A percentile compares a stretch with the other conserved stretches of the same genome.
phyloP scores from a whole-genome alignment of 1,140 invertebrate genomes.

The Berghia stephanieae region DNA sequence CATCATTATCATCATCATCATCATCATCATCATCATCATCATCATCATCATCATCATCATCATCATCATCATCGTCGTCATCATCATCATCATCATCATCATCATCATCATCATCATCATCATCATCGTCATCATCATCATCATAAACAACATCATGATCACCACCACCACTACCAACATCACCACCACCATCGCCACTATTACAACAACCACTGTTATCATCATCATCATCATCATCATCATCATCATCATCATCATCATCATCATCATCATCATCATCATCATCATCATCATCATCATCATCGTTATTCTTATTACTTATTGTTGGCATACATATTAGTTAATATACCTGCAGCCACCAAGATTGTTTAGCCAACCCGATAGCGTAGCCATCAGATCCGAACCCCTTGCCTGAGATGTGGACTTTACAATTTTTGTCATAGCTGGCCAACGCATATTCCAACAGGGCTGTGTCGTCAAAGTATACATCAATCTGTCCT shows the following conservation, averaged over 20 bases:
- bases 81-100: conserved; percentile 27
- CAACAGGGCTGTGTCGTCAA: conserved; percentile 52
- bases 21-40: conserved; percentile 20
- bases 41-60: conserved; percentile 23
- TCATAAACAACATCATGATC: too few relatives aligned
- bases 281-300: conserved; percentile 30
- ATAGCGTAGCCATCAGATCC: conserved; percentile 42
- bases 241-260: conserved; percentile 25
- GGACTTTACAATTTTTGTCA: conserved; percentile 49
- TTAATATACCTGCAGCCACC: too few relatives aligned
- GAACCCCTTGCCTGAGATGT: conserved; percentile 42
- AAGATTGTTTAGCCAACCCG: conserved; percentile 36
- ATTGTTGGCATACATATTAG: too few relatives aligned
- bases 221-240: conserved; percentile 26
- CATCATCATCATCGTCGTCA: conserved; percentile 9
- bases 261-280: conserved; percentile 24
- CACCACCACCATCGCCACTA: too few relatives aligned
- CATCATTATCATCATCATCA: background rate
- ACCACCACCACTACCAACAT: too few relatives aligned
- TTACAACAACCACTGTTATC: background rate
- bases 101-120: conserved; percentile 25
- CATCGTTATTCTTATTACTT: too few relatives aligned
- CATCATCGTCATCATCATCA: too few relatives aligned
- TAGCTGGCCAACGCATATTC: conserved; percentile 46
- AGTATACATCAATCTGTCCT: conserved; percentile 45